Evolutionary conservation across 2,113 vertebrate genomes (phyloP), one percentile per base, ranked within the genome.

Genomic region (Columba livia): DNA sequence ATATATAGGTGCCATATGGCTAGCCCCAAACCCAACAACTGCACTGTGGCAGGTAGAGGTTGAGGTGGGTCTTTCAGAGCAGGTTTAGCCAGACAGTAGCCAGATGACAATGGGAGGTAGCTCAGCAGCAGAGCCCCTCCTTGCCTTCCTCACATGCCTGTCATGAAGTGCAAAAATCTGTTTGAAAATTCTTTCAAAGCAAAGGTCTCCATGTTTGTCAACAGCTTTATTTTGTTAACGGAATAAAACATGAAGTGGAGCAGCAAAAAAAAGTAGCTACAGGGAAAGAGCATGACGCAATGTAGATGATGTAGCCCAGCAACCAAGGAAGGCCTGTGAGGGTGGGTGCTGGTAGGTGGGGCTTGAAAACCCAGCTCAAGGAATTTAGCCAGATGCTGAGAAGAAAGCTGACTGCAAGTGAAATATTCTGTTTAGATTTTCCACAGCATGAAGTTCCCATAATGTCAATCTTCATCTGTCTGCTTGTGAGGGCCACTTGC

Each of bases 351-450:
- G 26, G 26, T 9, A 84, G 23, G 14, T 48, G n/a, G 25, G 64
- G 9, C 42, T 50, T 78, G 14, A 89, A 94, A 88, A 38, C 15
- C 20, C 58, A 73, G 26, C n/a, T 14, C 26, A 70, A 85, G 25
- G 4, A 61, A 10, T 62, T 92, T 40, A 69, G 31, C 15, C 23
- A 51, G 60, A 71, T 34, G 42, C 54, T 80, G 85, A 86, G 58
- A 87, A 74, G 51, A 81, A 84, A 78, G 14, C 40, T 81, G 67
- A 48, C 65, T 67, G 29, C 42, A 86, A 85, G 23, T 36, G 32
- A 69, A 86, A 78, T 48, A 64, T 15, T 54, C 56, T 67, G 15
- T 60, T 90, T 79, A 70, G 51, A 18, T 86, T 95, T 92, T 86
- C 64, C 65, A 31, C 73, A 83, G 82, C 60, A 78, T 77, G 69